Base-by-base conservation (phyloP, 2,113 vertebrate species). In the Procapra przewalskii region DNA sequence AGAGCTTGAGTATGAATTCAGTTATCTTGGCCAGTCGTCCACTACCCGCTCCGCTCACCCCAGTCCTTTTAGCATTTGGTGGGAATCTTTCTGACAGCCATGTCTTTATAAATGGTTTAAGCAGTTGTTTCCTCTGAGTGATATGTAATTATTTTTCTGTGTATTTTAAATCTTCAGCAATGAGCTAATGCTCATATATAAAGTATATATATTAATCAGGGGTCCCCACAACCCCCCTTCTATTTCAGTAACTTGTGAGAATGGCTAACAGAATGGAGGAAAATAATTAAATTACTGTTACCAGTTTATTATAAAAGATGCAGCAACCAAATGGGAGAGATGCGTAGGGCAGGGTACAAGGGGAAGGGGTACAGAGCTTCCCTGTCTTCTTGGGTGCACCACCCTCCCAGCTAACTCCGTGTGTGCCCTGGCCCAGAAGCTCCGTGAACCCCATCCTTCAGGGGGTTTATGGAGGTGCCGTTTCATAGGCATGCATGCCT, bases 81-180 rank as follows among this genome's bases (percentile, higher is more conserved):
- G 11, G 82, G 92, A 88, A 81, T 90, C 52, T 91, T 95, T 75
- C 36, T 75, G 57, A 88, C 4, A 85, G 36, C 16, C 33, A 43
- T 45, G n/a, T 48, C 88, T 95, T 95, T 83, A 84, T 83, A 84
- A 88, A 48, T 91, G 31, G 40, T 75, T 89, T 79, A 64, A 91
- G 14, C 50, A 71, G 43, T 93, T 85, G 48, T 79, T 93, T 88
- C 31, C 54, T 57, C 54, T 87, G 15, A 57, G 31, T 45, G 21
- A 80, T 91, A 21, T 6, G 67, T 25, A 77, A 80, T 91, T 95
- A 52, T 33, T 50, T 88, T 94, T 64, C 54, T 83, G 16, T 96
- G 21, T 84, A 54, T 88, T 92, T 60, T 86, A 29, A 82, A 57
- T 67, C 50, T 64, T 91, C 40, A 64, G 29, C 25, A 59, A 1